These are phyloP conservation scores for Ascaphus truei DNA, from an alignment of 2,113 vertebrate species.

Conservation along the genomic window DNA sequence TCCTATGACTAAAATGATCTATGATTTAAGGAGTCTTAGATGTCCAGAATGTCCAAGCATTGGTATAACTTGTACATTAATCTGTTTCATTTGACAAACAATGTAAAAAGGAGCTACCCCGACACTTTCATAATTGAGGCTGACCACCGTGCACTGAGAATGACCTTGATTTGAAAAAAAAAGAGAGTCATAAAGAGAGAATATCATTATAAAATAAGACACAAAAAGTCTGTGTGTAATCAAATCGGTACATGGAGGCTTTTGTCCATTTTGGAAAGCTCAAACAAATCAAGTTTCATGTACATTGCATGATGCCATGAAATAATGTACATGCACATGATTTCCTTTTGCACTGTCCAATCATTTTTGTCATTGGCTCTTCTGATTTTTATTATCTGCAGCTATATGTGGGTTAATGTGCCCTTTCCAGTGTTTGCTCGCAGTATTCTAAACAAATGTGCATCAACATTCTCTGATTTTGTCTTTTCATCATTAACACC, in stretches of 20 bases:
- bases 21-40: too few species aligned
- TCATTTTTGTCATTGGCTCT: constrained; percentile 61
- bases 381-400: constrained; percentile 51
- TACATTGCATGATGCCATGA: constrained; percentile 84
- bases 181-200: too few species aligned
- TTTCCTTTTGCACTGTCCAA: constrained; percentile 59
- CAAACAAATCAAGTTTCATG: constrained; percentile 83
- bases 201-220: constrained; percentile 96
- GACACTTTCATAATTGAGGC: too few species aligned
- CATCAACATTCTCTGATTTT: constrained; percentile 64
- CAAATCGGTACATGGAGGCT: constrained; percentile 89
- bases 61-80: too few species aligned
- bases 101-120: too few species aligned
- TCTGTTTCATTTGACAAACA: too few species aligned
- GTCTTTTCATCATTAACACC: constrained; percentile 76
- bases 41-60: too few species aligned
- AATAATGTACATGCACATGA: constrained; percentile 55
- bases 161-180: constrained; percentile 1
- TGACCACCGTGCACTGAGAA: not conserved
- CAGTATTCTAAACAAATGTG: constrained; percentile 67
- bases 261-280: constrained; percentile 78
- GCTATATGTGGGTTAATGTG: constrained; percentile 58
- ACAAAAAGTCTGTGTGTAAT: constrained; percentile 79
- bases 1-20: too few species aligned
- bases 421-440: constrained; percentile 56